phyloP scores from a whole-genome alignment of 2,113 vertebrate genomes.

The human (Homo sapiens) region GRCh38 chr5:85139501-85140000 shows the following conservation, averaged over 20 bases:
- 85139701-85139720: background rate
- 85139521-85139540: background rate
- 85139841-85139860: background rate
- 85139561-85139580: background rate
- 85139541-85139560: background rate
- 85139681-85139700: background rate
- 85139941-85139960: background rate
- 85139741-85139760: background rate
- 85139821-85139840: background rate
- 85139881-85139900: background rate
- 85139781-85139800: background rate
- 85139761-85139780: background rate
- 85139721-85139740: too few species aligned
- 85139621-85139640: background rate
- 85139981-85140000: background rate
- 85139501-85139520: background rate
- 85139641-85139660: background rate
- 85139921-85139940: background rate
- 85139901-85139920: background rate
- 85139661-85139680: background rate
- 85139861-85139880: background rate
- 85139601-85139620: too few species aligned
- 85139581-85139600: background rate
- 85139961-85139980: background rate
- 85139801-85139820: background rate